Evolutionary conservation across 2,888 invertebrate genomes (phyloP).

Genomic region (Scaptomyza flava): DNA sequence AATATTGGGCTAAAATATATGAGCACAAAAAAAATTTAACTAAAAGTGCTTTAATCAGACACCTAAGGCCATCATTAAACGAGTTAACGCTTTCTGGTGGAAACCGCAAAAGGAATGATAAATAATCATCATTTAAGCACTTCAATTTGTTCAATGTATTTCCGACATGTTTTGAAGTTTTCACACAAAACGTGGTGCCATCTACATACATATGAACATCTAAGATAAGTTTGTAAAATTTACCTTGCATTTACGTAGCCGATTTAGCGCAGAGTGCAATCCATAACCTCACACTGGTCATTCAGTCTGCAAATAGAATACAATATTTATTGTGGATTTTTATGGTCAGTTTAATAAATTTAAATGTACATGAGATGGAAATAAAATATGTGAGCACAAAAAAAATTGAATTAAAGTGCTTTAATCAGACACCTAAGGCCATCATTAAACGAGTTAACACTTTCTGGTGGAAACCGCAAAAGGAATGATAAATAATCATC

Average conservation of each 20-base stretch:
- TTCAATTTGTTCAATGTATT: background rate
- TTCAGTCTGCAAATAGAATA: constrained; percentile 10
- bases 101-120: constrained; percentile 85
- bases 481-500: constrained; percentile 82
- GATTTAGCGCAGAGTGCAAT: background rate
- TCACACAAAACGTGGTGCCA: constrained; percentile 32
- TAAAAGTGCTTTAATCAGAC: constrained; percentile 77
- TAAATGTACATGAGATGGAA: too few relatives aligned
- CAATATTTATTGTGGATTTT: too few relatives aligned
- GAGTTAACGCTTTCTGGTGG: constrained; percentile 83
- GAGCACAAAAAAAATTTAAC: background rate
- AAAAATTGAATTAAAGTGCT: constrained; percentile 2
- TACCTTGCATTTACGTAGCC: constrained; percentile 23
- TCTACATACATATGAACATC: background rate
- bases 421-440: constrained; percentile 83
- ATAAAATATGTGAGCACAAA: background rate
- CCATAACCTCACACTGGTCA: constrained; percentile 36
- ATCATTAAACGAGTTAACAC: constrained; percentile 78
- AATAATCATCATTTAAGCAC: constrained; percentile 78
- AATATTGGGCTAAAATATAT: background rate
- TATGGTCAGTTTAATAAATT: too few relatives aligned
- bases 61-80: constrained; percentile 82
- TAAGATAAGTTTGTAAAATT: constrained; percentile 4
- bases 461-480: constrained; percentile 86
- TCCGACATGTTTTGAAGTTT: constrained; percentile 20